These are phyloP conservation scores for Gopherus evgoodei DNA, from an alignment of 2,113 vertebrate genomes.

Conservation along the genomic window DNA sequence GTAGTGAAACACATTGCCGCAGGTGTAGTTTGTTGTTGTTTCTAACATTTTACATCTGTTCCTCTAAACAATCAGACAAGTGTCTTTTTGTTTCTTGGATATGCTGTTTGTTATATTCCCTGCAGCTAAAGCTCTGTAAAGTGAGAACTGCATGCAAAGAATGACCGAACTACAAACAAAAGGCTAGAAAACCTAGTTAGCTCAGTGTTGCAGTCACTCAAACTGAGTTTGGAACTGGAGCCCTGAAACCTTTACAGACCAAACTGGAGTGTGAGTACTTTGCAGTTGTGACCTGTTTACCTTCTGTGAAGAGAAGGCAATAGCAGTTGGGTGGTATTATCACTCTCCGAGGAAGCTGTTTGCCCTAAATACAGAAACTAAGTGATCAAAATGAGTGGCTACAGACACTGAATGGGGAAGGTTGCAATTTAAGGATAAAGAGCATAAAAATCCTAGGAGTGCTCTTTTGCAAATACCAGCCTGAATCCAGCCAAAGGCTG, in stretches of 20 bases:
- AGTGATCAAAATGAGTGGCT: not conserved
- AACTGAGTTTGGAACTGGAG: not conserved
- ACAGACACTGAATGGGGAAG: not conserved
- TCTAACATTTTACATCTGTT: constrained; percentile 71
- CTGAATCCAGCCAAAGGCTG: not conserved
- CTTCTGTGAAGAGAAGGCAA: not conserved
- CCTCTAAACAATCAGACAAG: constrained; percentile 65
- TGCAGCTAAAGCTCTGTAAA: constrained; percentile 36
- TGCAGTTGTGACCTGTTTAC: not conserved
- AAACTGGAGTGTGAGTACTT: accelerated
- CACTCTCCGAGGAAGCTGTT: not conserved
- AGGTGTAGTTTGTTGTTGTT: constrained; percentile 74
- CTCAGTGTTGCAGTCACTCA: not conserved
- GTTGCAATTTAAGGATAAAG: not conserved
- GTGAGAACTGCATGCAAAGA: constrained; percentile 51
- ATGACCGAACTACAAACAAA: constrained; percentile 39
- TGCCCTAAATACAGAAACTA: not conserved
- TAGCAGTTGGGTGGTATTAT: not conserved
- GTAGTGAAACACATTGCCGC: constrained; percentile 59
- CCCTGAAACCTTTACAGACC: not conserved
- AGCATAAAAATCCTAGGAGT: not conserved
- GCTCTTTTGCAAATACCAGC: not conserved
- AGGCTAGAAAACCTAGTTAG: not conserved
- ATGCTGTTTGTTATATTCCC: constrained; percentile 62
- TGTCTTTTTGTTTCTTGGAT: constrained; percentile 64